A percentile compares a stretch with the other conserved stretches of the same genome.
These are phyloP conservation scores for Acleris sparsana DNA, from an alignment of 2,888 invertebrate genomes.

Conservation along the genomic window DNA sequence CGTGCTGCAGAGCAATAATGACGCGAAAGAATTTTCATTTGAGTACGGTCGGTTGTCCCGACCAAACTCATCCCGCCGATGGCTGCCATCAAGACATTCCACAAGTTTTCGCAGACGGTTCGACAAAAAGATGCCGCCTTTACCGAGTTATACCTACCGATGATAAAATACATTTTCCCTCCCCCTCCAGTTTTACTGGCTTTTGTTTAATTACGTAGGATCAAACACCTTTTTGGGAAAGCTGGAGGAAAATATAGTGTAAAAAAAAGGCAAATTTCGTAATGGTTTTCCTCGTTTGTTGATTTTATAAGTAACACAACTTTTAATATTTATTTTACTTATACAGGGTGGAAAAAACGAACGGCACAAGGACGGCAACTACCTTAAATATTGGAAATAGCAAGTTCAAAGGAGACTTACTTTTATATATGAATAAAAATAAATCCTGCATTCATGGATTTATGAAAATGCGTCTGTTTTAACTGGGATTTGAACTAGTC, in stretches of 20 bases:
- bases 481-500: too few species aligned
- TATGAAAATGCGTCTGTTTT: too few species aligned
- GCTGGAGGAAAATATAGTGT: background rate
- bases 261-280: background rate
- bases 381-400: too few species aligned
- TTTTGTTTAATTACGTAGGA: slow-evolving; percentile 26
- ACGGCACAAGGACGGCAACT: too few species aligned
- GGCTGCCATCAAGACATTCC: slow-evolving; percentile 71
- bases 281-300: too few species aligned
- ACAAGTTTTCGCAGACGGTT: slow-evolving; percentile 65
- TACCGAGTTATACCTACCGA: slow-evolving; percentile 45
- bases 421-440: too few species aligned
- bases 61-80: slow-evolving; percentile 54
- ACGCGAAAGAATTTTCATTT: slow-evolving; percentile 76
- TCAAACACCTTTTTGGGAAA: background rate
- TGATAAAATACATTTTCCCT: slow-evolving; percentile 25
- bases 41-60: slow-evolving; percentile 58
- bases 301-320: too few species aligned
- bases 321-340: too few species aligned
- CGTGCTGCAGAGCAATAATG: slow-evolving; percentile 68
- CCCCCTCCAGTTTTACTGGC: slow-evolving; percentile 19
- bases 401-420: too few species aligned
- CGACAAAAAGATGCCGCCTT: slow-evolving; percentile 58
- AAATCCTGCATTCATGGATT: too few species aligned
- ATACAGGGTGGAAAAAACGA: too few species aligned